A percentile compares a stretch with the other conserved stretches of the same genome.
Conservation (phyloP, 2,888 invertebrate genomes). For the Drosophila acutilabella region DNA sequence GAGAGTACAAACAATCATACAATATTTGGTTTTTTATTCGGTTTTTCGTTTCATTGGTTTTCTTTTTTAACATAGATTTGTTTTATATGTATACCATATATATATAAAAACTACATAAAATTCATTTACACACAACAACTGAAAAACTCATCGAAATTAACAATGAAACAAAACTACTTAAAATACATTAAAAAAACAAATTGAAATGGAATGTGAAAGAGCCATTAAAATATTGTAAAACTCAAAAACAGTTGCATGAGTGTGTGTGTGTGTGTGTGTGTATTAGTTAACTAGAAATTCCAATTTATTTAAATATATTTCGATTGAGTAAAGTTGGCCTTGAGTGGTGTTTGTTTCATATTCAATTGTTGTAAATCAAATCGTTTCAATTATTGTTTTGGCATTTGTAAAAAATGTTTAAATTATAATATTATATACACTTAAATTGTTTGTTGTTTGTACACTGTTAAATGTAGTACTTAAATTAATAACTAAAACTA, state of each 20-base stretch:
- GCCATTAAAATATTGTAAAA: slow-evolving; percentile 23
- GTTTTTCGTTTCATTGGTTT: slow-evolving; percentile 17
- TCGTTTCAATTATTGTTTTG: slow-evolving; percentile 25
- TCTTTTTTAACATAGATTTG: slow-evolving; percentile 7
- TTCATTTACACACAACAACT: slow-evolving; percentile 55
- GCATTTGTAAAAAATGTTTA: slow-evolving; percentile 43
- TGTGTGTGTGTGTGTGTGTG: slow-evolving; percentile 11
- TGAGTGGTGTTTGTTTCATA: background rate
- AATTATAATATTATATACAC: slow-evolving; percentile 64
- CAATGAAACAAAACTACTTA: slow-evolving; percentile 34
- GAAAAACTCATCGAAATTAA: slow-evolving; percentile 46
- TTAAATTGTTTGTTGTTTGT: slow-evolving; percentile 37
- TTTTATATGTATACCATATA: slow-evolving; percentile 12
- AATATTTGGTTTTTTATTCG: slow-evolving; percentile 65
- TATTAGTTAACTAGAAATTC: slow-evolving; percentile 13
- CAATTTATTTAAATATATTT: slow-evolving; percentile 13
- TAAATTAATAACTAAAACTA: slow-evolving; percentile 77
- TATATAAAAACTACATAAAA: slow-evolving; percentile 53
- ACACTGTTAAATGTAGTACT: slow-evolving; percentile 42
- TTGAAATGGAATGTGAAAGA: slow-evolving; percentile 45
- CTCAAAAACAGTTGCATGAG: slow-evolving; percentile 3
- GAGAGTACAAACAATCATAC: slow-evolving; percentile 58
- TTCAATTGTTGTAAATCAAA: slow-evolving; percentile 1
- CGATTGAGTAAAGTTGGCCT: background rate
- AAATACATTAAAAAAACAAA: slow-evolving; percentile 3